A percentile compares a stretch with the other conserved stretches of the same genome.
Conservation (phyloP, 2,113 vertebrate genomes). For the Psittacus erithacus region DNA sequence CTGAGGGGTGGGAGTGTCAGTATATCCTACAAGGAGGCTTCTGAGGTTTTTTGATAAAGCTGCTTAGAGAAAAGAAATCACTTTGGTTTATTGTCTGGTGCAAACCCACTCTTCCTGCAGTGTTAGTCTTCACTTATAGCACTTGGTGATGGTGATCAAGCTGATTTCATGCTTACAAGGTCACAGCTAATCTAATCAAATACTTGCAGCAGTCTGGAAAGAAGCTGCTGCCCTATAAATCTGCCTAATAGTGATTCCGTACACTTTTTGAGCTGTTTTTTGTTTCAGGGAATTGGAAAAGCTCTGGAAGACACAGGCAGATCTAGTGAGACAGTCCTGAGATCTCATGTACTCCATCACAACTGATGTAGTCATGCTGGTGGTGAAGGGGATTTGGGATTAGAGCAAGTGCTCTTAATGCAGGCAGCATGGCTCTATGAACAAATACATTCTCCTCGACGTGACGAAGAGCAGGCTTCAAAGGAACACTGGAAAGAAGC, state of each 20-base stretch:
- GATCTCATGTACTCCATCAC: fast-evolving
- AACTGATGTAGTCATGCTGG: not conserved
- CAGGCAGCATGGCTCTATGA: not conserved
- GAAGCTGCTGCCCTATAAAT: not conserved
- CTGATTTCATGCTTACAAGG: not conserved
- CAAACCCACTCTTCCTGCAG: not conserved
- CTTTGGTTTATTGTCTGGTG: not conserved
- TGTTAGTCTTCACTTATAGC: not conserved
- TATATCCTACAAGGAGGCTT: not conserved
- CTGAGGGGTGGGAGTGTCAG: not conserved
- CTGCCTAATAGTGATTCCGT: not conserved
- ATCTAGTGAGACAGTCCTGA: not conserved
- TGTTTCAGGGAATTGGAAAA: not conserved
- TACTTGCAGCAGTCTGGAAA: not conserved
- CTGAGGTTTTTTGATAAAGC: not conserved
- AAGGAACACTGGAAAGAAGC: not conserved
- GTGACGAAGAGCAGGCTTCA: not conserved
- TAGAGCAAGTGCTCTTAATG: not conserved
- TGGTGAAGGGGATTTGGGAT: not conserved
- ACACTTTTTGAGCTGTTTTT: not conserved
- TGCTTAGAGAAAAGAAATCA: not conserved
- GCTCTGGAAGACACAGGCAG: not conserved
- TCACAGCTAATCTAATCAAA: not conserved
- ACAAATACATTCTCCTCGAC: not conserved
- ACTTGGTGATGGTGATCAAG: not conserved